Percentiles rank a stretch among this genome's conserved stretches.
phyloP scores from a whole-genome alignment of 1,140 invertebrate genomes.

The Bombus fervidus region DNA sequence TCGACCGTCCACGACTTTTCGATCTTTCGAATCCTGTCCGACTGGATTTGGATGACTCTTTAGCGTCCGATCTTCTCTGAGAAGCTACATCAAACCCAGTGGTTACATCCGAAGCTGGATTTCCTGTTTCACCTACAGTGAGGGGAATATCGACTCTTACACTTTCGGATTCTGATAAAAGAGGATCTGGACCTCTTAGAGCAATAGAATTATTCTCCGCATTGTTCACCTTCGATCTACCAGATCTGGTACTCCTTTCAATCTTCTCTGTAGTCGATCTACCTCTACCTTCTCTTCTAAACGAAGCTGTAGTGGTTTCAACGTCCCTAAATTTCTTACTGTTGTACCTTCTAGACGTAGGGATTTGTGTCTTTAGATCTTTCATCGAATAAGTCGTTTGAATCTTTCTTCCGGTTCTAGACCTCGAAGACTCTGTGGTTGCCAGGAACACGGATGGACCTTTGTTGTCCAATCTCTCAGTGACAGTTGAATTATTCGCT shows the following conservation, averaged over 20 bases:
- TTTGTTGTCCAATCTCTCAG: constrained; percentile 37
- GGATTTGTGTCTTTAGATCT: constrained; percentile 61
- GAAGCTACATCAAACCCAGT: background rate
- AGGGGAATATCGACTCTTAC: constrained; percentile 62
- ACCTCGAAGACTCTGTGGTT: constrained; percentile 56
- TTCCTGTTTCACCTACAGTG: constrained; percentile 55
- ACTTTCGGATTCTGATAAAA: constrained; percentile 62
- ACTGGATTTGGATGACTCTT: constrained; percentile 21
- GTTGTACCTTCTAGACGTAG: constrained; percentile 35
- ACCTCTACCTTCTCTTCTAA: background rate
- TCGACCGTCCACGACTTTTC: constrained; percentile 42
- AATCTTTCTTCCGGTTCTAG: constrained; percentile 74
- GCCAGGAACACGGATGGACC: constrained; percentile 58
- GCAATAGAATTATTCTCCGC: constrained; percentile 37
- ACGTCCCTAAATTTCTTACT: constrained; percentile 25
- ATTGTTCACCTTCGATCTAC: constrained; percentile 27
- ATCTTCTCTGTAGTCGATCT: constrained; percentile 24
- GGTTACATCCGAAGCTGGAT: background rate
- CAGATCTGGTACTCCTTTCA: background rate
- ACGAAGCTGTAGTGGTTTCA: background rate
- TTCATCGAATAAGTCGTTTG: constrained; percentile 59
- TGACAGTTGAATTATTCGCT: background rate
- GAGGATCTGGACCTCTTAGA: constrained; percentile 25
- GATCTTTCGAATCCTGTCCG: constrained; percentile 34
- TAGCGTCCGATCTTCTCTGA: constrained; percentile 37